Base-by-base conservation (phyloP, 2,113 vertebrate genomes). In the Urocolius indicus region DNA sequence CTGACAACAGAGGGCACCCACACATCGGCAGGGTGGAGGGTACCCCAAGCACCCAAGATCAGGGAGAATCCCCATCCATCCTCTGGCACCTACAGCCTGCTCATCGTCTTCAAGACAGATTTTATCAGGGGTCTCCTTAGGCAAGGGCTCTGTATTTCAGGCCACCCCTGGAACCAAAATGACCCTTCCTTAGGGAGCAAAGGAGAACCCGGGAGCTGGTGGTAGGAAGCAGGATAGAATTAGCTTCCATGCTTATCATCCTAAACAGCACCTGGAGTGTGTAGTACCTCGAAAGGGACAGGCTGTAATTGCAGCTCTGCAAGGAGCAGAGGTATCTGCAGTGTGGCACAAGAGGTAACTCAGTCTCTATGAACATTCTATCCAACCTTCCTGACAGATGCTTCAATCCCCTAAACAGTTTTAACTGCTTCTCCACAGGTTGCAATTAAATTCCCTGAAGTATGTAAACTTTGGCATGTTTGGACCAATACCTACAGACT, bases 361-460 rank as follows among this genome's bases (percentile, higher is more conserved):
- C 65, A 89, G 86, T 61, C 59, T 65, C 74, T 32, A 57, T 76
- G 78, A 73, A 74, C 1, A 2, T 79, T 82, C n/a, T 11, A 7
- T 10, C 41, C 77, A 72, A 49, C 51, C 69, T 89, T 78, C 74
- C 7, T 41, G 71, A 74, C 94, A 96, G 93, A 71, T 93, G 91
- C 65, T 93, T 45, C 73, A 69, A 66, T 18, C 84, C 75, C 75
- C 91, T 58, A 3, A 91, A 66, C 29, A 13, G 74, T 27, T 90
- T 54, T 87, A 91, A 62, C 63, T 55, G 75, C 68, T 67, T 77
- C 90, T 93, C 92, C 65, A 16, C 15, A 38, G 93, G 83, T 74
- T 78, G 76, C 87, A 71, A 11, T 52, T 80, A 27, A 94, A 94
- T 85, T 86, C 88, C 88, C 90, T 46, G 23, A 77, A 59, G 90